Evolutionary conservation across 2,888 invertebrate genomes (phyloP).

Genomic region (Marasmarcha lunaedactyla): DNA sequence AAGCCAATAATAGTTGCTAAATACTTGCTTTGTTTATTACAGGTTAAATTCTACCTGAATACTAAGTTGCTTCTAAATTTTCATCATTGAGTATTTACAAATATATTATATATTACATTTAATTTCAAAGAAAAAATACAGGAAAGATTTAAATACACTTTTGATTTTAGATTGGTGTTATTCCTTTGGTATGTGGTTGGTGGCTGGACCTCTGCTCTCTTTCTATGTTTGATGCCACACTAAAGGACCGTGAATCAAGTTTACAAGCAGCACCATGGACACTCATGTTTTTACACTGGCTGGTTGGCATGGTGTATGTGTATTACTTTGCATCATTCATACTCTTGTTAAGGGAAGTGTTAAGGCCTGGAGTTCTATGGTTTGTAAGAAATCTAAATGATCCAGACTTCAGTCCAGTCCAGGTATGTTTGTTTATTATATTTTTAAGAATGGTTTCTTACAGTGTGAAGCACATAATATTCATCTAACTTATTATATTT

Average conservation of each 20-base stretch:
- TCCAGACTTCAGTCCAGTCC: conserved; percentile 99
- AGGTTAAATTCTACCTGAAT: no score
- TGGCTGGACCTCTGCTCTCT: conserved; percentile 99
- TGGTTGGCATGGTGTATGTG: conserved; percentile 98
- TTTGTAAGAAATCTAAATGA: conserved; percentile 98
- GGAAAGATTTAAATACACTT: no score
- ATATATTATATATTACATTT: no score
- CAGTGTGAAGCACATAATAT: no score
- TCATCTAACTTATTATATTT: no score
- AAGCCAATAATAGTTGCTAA: no score
- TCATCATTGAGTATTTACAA: no score
- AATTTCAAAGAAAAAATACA: no score
- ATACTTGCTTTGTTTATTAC: no score
- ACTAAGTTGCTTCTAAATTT: no score
- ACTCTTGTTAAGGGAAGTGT: conserved; percentile 89
- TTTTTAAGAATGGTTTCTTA: no score
- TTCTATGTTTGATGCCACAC: conserved; percentile 89
- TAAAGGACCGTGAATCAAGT: conserved; percentile 88
- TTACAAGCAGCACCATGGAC: conserved; percentile 95
- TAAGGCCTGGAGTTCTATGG: conserved; percentile 98
- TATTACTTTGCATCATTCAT: conserved; percentile 99
- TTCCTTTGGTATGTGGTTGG: conserved; percentile 98
- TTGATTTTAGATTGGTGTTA: conserved; percentile 84
- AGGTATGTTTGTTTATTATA: conserved; percentile 60
- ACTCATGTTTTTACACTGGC: conserved; percentile 98